phyloP scores from a whole-genome alignment of 1,140 invertebrate genomes.

The Venturia canescens region DNA sequence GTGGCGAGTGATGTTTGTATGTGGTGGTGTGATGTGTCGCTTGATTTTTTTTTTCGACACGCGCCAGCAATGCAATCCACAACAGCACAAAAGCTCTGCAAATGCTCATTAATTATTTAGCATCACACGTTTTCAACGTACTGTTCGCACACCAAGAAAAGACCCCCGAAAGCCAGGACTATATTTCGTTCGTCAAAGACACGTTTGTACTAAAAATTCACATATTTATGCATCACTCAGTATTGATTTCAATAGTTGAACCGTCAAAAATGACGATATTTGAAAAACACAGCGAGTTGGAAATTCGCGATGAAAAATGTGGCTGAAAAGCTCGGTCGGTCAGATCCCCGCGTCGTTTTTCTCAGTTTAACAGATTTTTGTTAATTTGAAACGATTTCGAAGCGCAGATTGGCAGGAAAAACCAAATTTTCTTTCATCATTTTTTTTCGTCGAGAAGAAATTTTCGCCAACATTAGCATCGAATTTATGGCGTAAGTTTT shows the following conservation, averaged over 20 bases:
- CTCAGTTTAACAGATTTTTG: no score
- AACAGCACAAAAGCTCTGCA: slow-evolving; percentile 42
- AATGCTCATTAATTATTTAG: slow-evolving; percentile 33
- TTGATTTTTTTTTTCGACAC: slow-evolving; percentile 1
- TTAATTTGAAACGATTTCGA: no score
- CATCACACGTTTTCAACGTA: slow-evolving; percentile 61
- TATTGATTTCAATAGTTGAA: background rate
- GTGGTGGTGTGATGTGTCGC: background rate
- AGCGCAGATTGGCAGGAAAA: no score
- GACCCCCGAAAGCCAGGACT: slow-evolving; percentile 60
- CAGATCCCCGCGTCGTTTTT: no score
- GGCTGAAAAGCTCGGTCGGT: no score
- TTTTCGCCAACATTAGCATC: no score
- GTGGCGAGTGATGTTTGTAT: background rate
- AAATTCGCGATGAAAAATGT: no score
- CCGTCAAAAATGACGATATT: no score
- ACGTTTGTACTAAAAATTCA: background rate
- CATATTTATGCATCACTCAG: background rate
- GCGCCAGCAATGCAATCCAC: slow-evolving; percentile 23
- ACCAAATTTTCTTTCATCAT: no score
- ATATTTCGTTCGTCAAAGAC: slow-evolving; percentile 4
- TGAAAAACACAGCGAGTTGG: no score
- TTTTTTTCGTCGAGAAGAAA: no score
- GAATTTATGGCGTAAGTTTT: no score
- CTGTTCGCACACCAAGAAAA: slow-evolving; percentile 61